Evolutionary conservation across 1,140 invertebrate genomes (phyloP).

Genomic region (Pentalonia nigronervosa): DNA sequence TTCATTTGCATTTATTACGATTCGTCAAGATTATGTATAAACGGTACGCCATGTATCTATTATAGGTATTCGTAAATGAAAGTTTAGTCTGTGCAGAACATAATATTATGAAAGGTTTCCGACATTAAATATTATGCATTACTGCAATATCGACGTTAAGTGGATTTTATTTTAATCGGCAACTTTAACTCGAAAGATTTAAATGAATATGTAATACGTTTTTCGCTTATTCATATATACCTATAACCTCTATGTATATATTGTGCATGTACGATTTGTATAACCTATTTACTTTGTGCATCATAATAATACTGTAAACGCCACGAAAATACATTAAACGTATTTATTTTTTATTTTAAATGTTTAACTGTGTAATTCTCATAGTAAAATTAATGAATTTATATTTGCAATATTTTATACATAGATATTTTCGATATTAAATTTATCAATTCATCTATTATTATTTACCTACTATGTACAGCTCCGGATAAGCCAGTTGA

Average conservation of each 20-base stretch:
- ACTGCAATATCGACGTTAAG: background rate
- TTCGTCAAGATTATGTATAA: background rate
- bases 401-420: too few relatives aligned
- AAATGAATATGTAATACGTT: background rate
- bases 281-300: background rate
- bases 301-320: background rate
- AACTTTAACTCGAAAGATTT: background rate
- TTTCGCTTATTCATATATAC: background rate
- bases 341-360: too few relatives aligned
- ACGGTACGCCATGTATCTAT: background rate
- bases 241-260: background rate
- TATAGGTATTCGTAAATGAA: background rate
- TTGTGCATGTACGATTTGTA: background rate
- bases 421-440: too few relatives aligned
- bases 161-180: background rate
- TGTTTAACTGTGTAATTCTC: too few relatives aligned
- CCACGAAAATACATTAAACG: background rate
- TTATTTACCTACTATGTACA: too few relatives aligned
- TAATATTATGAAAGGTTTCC: background rate
- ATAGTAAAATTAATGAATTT: too few relatives aligned
- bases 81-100: background rate
- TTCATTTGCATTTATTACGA: background rate
- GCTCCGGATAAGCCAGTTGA: too few relatives aligned
- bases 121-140: background rate
- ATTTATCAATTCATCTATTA: too few relatives aligned